Base-by-base conservation (phyloP, 2,888 invertebrate species). In the Entomobrya proxima region DNA sequence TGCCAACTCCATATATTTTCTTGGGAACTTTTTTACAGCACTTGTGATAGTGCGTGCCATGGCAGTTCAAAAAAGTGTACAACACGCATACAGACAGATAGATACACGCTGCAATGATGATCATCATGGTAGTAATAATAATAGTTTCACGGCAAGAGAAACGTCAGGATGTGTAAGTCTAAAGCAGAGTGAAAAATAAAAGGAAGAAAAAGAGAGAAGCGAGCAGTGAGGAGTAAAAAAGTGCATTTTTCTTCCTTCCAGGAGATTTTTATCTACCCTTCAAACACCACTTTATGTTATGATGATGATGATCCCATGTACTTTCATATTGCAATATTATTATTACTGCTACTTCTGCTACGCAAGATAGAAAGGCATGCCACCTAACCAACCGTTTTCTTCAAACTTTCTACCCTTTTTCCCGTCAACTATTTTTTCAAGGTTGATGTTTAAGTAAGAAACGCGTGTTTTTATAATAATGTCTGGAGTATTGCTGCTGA, bases 201-300 rank as follows among this genome's bases (percentile, higher is more conserved):
- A 15, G 47, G 30, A 2, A 13, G 47, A 27, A 24, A 61, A 37
- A 64, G 67, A 40, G 37, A 47, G 47, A 3, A 2, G 47, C 3
- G 15, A 15, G 47, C 13, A 67, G 67, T 67, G 37, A 67, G 21
- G 67, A 67, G 67, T 67, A 79, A 52, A 80, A 80, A 80, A 44
- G 72, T 80, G 80, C 80, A 72, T 72, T 75, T 74, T 50, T 74
- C 50, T 32, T 74, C 50, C 30, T 67, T 40, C 74, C 18, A 74
- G 30, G 15, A 74, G 50, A 74, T 82, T 82, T 81, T 82, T 74
- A 75, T 74, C 82, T 75, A 82, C 82, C 82, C 82, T 82, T 82
- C 82, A 82, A 82, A 82, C 64, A 75, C 74, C 58, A 74, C 82
- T 82, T 82, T 82, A 82, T 75, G 75, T 64, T 61, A 82, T 82